Conservation (phyloP, 1,140 invertebrate genomes). For the Stegodyphus dumicola region DNA sequence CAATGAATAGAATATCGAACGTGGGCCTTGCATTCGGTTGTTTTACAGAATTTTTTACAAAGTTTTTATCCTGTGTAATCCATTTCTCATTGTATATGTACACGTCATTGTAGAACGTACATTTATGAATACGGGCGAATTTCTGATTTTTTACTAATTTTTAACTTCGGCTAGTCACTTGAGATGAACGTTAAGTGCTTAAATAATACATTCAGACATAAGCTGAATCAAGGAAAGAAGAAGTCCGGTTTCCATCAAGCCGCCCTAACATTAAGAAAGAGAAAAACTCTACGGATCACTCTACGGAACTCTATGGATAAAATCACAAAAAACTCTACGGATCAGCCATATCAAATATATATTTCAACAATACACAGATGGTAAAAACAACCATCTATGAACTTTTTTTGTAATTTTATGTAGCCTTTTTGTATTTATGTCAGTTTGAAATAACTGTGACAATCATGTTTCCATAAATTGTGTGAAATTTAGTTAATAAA, state of each 20-base stretch:
- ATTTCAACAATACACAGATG: too few species aligned
- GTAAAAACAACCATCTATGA: background rate
- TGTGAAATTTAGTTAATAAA: background rate
- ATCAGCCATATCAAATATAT: background rate
- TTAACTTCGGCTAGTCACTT: too few species aligned
- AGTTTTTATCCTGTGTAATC: too few species aligned
- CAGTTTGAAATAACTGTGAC: background rate
- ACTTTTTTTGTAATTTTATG: background rate
- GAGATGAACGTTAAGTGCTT: too few species aligned
- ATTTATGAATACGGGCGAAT: too few species aligned
- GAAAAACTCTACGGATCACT: background rate
- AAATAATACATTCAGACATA: too few species aligned
- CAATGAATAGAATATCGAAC: too few species aligned
- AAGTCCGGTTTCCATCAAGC: background rate
- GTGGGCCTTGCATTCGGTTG: too few species aligned
- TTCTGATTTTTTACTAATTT: too few species aligned
- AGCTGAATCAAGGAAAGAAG: background rate
- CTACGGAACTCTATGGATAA: background rate
- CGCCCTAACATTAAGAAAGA: background rate
- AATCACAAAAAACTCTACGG: background rate
- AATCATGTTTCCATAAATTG: background rate
- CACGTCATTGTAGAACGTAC: too few species aligned
- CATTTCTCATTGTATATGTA: too few species aligned
- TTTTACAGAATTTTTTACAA: too few species aligned
- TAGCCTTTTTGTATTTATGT: conserved; percentile 1